phyloP scores from a whole-genome alignment of 2,888 invertebrate species.

The Tridacna gigas region DNA sequence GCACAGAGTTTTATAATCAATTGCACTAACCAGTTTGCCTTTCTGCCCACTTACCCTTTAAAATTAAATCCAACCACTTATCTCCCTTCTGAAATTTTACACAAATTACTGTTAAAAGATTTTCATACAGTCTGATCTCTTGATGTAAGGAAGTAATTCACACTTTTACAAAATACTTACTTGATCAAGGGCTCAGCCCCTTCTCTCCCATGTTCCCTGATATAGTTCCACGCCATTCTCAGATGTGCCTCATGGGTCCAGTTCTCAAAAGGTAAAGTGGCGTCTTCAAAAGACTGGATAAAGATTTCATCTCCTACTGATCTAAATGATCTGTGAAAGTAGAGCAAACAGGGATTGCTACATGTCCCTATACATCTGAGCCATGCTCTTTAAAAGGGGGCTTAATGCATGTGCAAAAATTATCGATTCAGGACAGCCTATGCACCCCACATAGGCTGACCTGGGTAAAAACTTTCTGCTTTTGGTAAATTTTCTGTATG shows the following conservation, averaged over 20 bases:
- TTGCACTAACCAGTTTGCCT: not conserved
- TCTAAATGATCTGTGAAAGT: conserved; percentile 75
- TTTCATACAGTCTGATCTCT: no score
- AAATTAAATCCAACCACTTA: not conserved
- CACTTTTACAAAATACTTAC: conserved; percentile 63
- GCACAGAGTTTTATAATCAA: no score
- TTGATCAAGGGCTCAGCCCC: conserved; percentile 80
- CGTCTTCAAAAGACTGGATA: conserved; percentile 83
- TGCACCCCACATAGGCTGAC: no score
- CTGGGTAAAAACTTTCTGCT: no score
- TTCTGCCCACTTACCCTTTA: not conserved
- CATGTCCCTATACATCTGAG: no score
- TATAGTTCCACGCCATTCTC: conserved; percentile 84
- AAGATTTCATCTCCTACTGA: conserved; percentile 83
- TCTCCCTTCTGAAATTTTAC: no score
- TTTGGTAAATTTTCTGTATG: no score
- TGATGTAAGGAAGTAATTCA: not conserved
- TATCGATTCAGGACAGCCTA: no score
- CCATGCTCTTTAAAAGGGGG: no score
- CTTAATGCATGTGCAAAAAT: no score
- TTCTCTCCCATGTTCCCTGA: conserved; percentile 79
- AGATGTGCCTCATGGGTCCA: conserved; percentile 84
- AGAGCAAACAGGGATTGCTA: no score
- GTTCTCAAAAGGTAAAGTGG: conserved; percentile 82
- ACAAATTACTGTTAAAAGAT: no score